Evolutionary conservation across 1,140 invertebrate species (phyloP), one percentile per base, ranked within the genome.

Genomic region (Panagrolaimus sp.): DNA sequence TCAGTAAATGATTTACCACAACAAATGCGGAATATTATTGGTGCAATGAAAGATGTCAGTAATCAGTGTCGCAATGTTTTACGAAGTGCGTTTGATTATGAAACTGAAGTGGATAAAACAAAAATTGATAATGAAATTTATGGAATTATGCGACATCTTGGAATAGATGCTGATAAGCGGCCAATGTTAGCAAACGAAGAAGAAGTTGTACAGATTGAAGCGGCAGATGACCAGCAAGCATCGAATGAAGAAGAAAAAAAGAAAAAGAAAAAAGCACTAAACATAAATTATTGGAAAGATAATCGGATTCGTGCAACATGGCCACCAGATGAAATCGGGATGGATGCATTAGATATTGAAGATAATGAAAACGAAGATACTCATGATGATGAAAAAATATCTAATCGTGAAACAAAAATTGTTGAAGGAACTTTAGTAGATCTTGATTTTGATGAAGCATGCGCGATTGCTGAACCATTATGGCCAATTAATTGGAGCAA

Each of bases 91-190:
- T 57, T 57, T 13, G 27, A 20, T 13, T 20, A 27, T 57, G 51
- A 57, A 16, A 57, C 20, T 1, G 51, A 25, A 8, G 27, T 57
- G 20, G 27, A 57, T 20, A 57, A 57, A 16, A 27, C 20, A n/a
- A 20, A 57, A 25, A 27, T 57, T 11, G 51, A 57, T 27, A 57
- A 57, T 57, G 51, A 57, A 16, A 57, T 57, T 27, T 57, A 57
- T 16, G 51, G 51, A 11, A 57, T 57, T 57, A 57, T 57, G 51
- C 51, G 51, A 25, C 51, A 57, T 57, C 27, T 57, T 9, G 51
- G 51, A 57, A 27, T 57, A 5, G 51, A 57, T 25, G 51, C n/a
- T 20, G 51, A 57, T 25, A 57, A 57, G 51, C 51, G 51, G 2
- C 20, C 20, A 25, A 20, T 25, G 27, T 57, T 57, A 27, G 20